These are phyloP conservation scores for Rutpela maculata DNA, from an alignment of 2,888 invertebrate species.

Conservation along the genomic window DNA sequence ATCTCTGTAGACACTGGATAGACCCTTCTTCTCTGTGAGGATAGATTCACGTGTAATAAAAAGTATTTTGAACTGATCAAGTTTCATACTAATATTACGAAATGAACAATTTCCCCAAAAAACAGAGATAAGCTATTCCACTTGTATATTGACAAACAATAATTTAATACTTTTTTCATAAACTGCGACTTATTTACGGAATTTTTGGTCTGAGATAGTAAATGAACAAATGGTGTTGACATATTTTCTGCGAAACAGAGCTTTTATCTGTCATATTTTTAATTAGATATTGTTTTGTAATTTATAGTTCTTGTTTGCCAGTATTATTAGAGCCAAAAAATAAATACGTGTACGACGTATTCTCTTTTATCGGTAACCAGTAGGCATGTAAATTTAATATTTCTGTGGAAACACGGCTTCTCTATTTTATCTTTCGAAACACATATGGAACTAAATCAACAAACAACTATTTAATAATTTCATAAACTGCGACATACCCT, in stretches of 20 bases:
- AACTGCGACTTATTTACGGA: constrained; percentile 8
- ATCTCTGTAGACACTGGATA: no score
- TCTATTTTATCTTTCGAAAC: neutral
- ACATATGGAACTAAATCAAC: neutral
- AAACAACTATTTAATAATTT: constrained; percentile 1
- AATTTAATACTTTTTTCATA: constrained; percentile 6
- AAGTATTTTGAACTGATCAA: no score
- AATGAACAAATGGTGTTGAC: neutral
- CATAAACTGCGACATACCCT: constrained; percentile 10
- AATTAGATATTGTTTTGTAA: neutral
- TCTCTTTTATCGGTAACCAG: neutral
- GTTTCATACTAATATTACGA: no score
- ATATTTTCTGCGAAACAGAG: neutral
- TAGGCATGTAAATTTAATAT: neutral
- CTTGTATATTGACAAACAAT: neutral
- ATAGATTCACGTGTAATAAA: no score
- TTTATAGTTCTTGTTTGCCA: neutral
- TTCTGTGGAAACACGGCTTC: constrained; percentile 21
- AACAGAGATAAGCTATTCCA: no score
- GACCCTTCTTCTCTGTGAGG: no score
- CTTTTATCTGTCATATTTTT: neutral
- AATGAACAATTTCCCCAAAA: no score
- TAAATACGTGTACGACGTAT: neutral
- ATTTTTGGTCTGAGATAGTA: neutral
- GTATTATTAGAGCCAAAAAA: neutral